Percentiles rank a stretch among this genome's conserved stretches.
phyloP scores from a whole-genome alignment of 2,797 vertebrate genomes.

The Aeoliscus strigatus region DNA sequence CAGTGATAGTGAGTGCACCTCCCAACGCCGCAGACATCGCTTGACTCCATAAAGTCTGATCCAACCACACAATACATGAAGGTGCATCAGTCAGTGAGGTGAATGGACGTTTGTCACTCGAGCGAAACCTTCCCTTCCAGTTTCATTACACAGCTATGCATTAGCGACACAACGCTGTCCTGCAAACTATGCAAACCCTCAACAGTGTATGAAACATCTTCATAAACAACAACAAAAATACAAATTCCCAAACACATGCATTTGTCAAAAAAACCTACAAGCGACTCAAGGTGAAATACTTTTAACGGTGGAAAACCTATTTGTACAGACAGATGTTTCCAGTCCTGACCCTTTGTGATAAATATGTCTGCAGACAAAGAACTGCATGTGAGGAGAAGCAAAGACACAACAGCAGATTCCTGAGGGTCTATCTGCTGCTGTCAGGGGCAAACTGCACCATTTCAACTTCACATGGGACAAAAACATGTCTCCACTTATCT shows the following conservation, averaged over 20 bases:
- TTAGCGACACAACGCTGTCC: not conserved
- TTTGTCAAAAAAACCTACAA: too few relatives aligned
- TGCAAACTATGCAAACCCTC: slow-evolving; percentile 9
- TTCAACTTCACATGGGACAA: slow-evolving; percentile 28
- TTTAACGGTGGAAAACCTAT: too few relatives aligned
- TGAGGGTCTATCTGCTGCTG: slow-evolving; percentile 52
- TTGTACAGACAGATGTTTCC: too few relatives aligned
- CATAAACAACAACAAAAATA: not conserved
- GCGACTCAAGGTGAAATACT: too few relatives aligned
- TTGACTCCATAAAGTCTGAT: not conserved
- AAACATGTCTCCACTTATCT: slow-evolving; percentile 8
- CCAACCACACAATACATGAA: not conserved
- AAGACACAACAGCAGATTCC: slow-evolving; percentile 76
- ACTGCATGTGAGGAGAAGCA: slow-evolving; percentile 28
- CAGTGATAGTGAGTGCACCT: slow-evolving; percentile 32
- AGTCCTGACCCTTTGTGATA: too few relatives aligned
- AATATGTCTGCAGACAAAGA: slow-evolving; percentile 27
- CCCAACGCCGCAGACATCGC: slow-evolving; percentile 9
- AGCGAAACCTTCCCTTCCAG: not conserved
- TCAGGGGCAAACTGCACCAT: slow-evolving; percentile 61
- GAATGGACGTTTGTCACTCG: not conserved
- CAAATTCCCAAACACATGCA: not conserved
- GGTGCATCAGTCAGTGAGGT: not conserved
- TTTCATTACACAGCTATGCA: slow-evolving; percentile 11
- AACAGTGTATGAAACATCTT: slow-evolving; percentile 3